Base-by-base conservation (phyloP, 2,888 invertebrate genomes). In the Tortrix viridana region DNA sequence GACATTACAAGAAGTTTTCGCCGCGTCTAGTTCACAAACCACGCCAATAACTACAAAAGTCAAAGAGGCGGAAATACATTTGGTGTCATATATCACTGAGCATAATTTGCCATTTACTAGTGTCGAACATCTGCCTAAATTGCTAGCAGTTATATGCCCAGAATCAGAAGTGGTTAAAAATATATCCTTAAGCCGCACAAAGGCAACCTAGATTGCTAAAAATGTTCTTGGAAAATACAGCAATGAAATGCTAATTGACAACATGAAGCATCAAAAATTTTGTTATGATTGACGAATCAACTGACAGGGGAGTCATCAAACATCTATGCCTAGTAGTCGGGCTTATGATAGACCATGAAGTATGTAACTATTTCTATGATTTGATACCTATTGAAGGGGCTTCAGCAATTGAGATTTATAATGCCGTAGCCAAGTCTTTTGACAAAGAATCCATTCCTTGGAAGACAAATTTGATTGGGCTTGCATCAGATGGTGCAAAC, bases 401-500 rank as follows among this genome's bases (percentile, higher is more conserved):
- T 48, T 67, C 67, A 12, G 65, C 57, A 54, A 60, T 65, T 63
- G 61, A 53, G 44, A 1, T 69, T 46, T 63, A 66, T 48, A 60
- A 66, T 66, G 66, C 64, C 54, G 44, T 66, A 60, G 53, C 43
- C 50, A 67, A 69, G 56, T 65, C 66, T 58, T 69, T 72, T 59
- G 68, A 61, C 43, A 61, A 71, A 16, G 65, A 71, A 52, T 60
- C 65, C 49, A 71, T 74, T 67, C 69, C 71, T n/a, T 70, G 67
- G 59, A 69, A 67, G 44, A 53, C 67, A 43, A 73, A 69, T 54
- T 64, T 71, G 66, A 26, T 72, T 60, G 73, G 73, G 50, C 71
- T 71, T 68, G 71, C 69, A 52, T 67, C 72, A 49, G 70, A 73
- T 54, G 71, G 70, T 26, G 59, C 69, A 18, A 72, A 68, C 63